phyloP scores from a whole-genome alignment of 2,797 vertebrate species.

The Galago senegalensis region DNA sequence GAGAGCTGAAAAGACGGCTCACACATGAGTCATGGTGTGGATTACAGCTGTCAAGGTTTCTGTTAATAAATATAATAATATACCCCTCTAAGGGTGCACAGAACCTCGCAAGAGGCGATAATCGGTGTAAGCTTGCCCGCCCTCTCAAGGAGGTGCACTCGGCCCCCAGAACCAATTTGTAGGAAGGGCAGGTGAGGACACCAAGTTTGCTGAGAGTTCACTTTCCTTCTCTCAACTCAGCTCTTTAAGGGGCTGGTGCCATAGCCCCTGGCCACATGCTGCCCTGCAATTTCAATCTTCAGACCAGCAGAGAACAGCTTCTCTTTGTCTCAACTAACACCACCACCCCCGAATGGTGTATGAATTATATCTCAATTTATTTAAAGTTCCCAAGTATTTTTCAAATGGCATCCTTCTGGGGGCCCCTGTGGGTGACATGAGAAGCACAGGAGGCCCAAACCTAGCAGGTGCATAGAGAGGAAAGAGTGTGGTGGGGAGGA shows the following conservation, averaged over 20 bases:
- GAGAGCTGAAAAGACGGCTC: fast-evolving
- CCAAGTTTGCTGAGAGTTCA: not conserved
- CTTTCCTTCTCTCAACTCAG: not conserved
- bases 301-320: not conserved
- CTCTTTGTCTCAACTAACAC: not conserved
- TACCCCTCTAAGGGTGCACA: not conserved
- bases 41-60: not conserved
- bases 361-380: not conserved
- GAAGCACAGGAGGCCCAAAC: not conserved
- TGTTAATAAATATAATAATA: not conserved
- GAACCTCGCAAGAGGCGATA: no score
- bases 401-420: not conserved
- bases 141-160: fast-evolving
- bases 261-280: not conserved
- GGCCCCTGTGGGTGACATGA: not conserved
- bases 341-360: not conserved
- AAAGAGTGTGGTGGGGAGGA: not conserved
- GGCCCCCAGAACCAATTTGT: not conserved
- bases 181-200: fast-evolving
- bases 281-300: not conserved
- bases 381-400: not conserved
- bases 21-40: fast-evolving
- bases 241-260: fast-evolving
- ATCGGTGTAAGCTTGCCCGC: not conserved
- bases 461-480: no score